A percentile compares a stretch with the other conserved stretches of the same genome.
Conservation (phyloP, 2,797 vertebrate genomes). For the Smutsia temminckii region DNA sequence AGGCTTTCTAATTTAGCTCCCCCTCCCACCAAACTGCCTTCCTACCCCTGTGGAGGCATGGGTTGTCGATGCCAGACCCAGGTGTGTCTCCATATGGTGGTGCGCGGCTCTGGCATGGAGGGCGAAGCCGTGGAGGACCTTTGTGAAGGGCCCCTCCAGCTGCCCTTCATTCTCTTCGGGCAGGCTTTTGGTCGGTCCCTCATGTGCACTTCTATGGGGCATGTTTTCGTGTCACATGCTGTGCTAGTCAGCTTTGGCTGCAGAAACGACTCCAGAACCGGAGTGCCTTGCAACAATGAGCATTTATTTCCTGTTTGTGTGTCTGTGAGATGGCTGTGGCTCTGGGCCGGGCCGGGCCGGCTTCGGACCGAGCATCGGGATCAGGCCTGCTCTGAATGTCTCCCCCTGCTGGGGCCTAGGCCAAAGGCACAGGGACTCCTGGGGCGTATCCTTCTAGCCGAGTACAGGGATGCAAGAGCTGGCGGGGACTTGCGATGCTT, state of each 20-base stretch:
- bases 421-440: neutral
- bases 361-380: neutral
- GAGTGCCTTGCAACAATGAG: neutral
- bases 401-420: neutral
- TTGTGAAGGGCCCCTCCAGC: neutral
- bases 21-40: neutral
- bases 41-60: neutral
- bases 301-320: neutral
- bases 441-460: neutral
- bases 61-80: slow-evolving; percentile 58
- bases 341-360: neutral
- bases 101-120: neutral
- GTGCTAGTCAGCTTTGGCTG: slow-evolving; percentile 17
- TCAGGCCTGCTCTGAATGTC: neutral
- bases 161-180: slow-evolving; percentile 67
- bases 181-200: neutral
- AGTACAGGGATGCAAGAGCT: neutral
- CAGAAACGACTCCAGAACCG: neutral
- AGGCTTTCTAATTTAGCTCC: slow-evolving; percentile 34
- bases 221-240: neutral
- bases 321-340: neutral
- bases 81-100: slow-evolving; percentile 65
- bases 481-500: neutral
- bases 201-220: neutral
- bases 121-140: neutral